These are phyloP conservation scores for Maconellicoccus hirsutus DNA, from an alignment of 1,140 invertebrate species.

Conservation along the genomic window DNA sequence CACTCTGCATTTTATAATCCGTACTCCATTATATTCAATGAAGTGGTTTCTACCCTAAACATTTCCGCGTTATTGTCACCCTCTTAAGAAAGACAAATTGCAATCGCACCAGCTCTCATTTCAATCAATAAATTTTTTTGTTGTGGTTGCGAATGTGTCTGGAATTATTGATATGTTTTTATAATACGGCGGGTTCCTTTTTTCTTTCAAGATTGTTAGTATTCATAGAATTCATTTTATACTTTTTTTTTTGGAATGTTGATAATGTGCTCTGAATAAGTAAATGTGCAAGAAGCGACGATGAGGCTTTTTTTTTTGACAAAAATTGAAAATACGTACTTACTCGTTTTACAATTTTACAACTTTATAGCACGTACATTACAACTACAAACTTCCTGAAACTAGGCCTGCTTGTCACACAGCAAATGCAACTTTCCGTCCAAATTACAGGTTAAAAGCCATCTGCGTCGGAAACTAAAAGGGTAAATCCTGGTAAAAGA, in stretches of 20 bases:
- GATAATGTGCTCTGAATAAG: no score
- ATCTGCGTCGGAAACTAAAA: constrained; percentile 7
- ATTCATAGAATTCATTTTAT: no score
- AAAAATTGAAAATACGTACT: no score
- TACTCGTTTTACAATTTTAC: no score
- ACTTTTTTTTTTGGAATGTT: no score
- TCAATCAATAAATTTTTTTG: constrained; percentile 15
- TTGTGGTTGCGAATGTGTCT: constrained; percentile 12
- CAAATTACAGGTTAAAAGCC: constrained; percentile 18
- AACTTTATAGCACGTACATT: no score
- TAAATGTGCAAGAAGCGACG: no score
- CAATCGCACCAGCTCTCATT: constrained; percentile 14
- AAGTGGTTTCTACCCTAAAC: constrained; percentile 18
- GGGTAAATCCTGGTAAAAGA: neutral
- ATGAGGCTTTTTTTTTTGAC: no score
- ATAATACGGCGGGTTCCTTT: no score
- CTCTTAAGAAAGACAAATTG: constrained; percentile 20
- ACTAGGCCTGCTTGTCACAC: no score
- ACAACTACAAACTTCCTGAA: no score
- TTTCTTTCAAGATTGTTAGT: no score
- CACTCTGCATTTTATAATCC: constrained; percentile 12
- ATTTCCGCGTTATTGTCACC: constrained; percentile 12
- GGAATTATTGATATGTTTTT: neutral
- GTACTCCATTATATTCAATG: constrained; percentile 17
- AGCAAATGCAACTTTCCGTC: neutral